A percentile compares a stretch with the other conserved stretches of the same genome.
These are phyloP conservation scores for Neopipo cinnamomea DNA, from an alignment of 2,113 vertebrate species.

Conservation along the genomic window DNA sequence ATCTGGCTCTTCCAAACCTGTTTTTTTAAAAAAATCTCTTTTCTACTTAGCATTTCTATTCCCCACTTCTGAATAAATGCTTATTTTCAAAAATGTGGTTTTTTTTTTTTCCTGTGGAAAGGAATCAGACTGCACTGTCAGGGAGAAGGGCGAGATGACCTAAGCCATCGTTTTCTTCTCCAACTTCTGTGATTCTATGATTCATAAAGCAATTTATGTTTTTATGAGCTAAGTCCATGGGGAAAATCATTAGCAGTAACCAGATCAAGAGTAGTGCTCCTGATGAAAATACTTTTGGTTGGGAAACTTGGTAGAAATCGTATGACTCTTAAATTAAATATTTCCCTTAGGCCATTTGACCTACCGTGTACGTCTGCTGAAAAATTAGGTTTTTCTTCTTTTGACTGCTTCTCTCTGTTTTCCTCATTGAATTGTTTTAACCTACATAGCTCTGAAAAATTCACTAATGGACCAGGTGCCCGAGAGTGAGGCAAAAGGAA, in stretches of 20 bases:
- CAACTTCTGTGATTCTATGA: constrained; percentile 42
- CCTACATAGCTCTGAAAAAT: background rate
- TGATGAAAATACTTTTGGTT: constrained; percentile 59
- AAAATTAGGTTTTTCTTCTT: constrained; percentile 27
- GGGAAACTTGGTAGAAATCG: constrained; percentile 38
- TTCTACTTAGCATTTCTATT: background rate
- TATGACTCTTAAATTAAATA: constrained; percentile 23
- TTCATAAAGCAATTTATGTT: constrained; percentile 53
- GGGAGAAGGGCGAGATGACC: constrained; percentile 51
- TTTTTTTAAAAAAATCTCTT: background rate
- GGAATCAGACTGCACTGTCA: background rate
- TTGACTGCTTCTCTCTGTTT: constrained; percentile 32
- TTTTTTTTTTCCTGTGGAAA: background rate
- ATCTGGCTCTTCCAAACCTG: background rate
- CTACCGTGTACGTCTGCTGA: background rate
- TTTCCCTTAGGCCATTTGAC: constrained; percentile 18
- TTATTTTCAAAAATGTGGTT: background rate
- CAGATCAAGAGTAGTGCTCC: constrained; percentile 44
- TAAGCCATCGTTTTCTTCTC: constrained; percentile 62
- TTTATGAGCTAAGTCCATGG: constrained; percentile 28
- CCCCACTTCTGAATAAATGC: background rate
- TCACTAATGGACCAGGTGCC: background rate
- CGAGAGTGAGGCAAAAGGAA: background rate
- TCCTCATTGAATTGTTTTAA: constrained; percentile 41
- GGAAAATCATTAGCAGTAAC: constrained; percentile 61